Conservation (phyloP, 2,113 vertebrate species). For the Neolamprologus kungweensis region DNA sequence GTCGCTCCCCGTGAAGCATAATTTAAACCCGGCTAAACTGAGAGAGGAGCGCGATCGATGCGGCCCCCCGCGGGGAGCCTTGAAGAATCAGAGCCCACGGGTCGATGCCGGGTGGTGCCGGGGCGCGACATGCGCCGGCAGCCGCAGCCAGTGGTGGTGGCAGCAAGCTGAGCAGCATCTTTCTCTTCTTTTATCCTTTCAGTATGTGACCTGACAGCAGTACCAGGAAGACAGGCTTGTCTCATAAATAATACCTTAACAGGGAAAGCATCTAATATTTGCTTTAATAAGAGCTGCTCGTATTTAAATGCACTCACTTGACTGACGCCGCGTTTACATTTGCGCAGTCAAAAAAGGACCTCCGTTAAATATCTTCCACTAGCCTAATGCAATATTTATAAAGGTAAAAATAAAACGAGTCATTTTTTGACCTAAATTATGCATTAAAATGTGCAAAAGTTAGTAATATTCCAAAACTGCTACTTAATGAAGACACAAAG, state of each 20-base stretch:
- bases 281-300: neutral
- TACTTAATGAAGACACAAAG: neutral
- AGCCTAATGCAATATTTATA: neutral
- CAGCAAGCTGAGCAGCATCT: slow-evolving; percentile 1
- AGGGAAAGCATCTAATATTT: neutral
- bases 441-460: neutral
- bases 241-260: neutral
- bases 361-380: neutral
- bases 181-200: neutral
- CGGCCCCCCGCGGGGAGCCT: neutral
- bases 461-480: neutral
- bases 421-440: neutral
- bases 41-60: slow-evolving; percentile 24
- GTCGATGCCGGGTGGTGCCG: slow-evolving; percentile 1
- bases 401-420: neutral
- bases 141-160: neutral
- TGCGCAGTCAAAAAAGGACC: neutral
- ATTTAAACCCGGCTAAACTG: slow-evolving; percentile 7
- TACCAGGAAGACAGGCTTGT: neutral
- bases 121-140: neutral
- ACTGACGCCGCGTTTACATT: neutral
- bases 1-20: neutral
- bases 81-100: slow-evolving; percentile 8
- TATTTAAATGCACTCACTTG: neutral
- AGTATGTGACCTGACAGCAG: neutral